Evolutionary conservation across 2,113 vertebrate species (phyloP).

Genomic region (Bubo bubo): DNA sequence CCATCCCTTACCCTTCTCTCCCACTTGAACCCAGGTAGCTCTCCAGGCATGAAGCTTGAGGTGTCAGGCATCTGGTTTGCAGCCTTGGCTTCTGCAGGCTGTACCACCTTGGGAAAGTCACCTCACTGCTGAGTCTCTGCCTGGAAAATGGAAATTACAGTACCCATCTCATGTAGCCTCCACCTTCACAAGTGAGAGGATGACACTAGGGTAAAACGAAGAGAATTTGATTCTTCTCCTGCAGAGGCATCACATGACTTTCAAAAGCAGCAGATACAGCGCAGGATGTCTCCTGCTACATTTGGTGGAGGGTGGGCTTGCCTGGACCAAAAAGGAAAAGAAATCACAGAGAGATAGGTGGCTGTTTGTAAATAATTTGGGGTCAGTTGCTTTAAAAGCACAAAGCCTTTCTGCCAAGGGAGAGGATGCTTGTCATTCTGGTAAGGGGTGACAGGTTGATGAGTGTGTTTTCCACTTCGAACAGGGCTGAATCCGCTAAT

Average conservation of each 20-base stretch:
- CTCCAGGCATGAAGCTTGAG: neutral
- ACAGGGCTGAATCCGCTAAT: neutral
- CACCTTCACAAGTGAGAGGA: neutral
- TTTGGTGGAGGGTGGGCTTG: neutral
- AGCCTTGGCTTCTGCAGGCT: fast-evolving
- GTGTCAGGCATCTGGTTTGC: fast-evolving
- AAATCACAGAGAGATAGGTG: neutral
- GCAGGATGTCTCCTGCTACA: neutral
- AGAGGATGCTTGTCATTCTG: neutral
- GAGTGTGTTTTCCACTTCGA: neutral
- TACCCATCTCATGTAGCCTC: neutral
- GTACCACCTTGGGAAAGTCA: neutral
- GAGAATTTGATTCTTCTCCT: neutral
- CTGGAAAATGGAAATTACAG: neutral
- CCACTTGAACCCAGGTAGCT: neutral
- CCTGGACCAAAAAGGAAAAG: neutral
- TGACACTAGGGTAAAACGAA: neutral
- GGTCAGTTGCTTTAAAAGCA: neutral
- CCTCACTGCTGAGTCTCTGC: neutral
- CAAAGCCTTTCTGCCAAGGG: too few species aligned
- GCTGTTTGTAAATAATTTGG: neutral
- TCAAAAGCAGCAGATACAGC: neutral
- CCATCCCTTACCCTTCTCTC: neutral
- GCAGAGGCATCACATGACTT: neutral
- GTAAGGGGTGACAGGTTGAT: neutral